Base-by-base conservation (phyloP, 2,888 invertebrate species). In the Morinoia aosen region DNA sequence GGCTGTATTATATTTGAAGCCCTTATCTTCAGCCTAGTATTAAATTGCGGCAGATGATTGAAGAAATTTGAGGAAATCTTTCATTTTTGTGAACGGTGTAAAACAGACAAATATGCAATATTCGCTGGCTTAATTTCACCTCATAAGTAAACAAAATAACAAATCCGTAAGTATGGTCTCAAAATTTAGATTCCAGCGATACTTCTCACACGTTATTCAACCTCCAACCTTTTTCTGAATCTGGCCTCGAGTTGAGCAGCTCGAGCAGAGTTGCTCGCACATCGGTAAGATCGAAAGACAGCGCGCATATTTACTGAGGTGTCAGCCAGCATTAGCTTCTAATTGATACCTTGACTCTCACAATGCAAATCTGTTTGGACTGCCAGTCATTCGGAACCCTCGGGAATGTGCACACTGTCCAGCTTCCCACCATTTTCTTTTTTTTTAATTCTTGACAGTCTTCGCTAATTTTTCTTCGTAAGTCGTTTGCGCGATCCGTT, bases 351-450 rank as follows among this genome's bases (percentile, higher is more conserved):
- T 93, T 93, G 93, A 57, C 93, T 93, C 93, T 56, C 58, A 93
- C 57, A 93, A 93, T 93, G 57, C 93, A 93, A 93, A 93, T 93
- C 93, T 93, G 93, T 93, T 93, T 93, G 93, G 93, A 93, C 93
- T 93, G 93, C 93, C 93, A 93, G 57, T 93, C 93, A 93, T 93
- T 93, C 93, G 93, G 93, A 93, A 93, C 93, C 48, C 93, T n/a
- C 93, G 57, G 57, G 93, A 93, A 93, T 93, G 57, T 57, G 56
- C 93, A 93, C 93, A 57, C 93, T 90, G 90, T 40, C 48, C 90
- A 90, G 90, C 90, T 48, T 40, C 40, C 90, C 90, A 90, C 40
- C 90, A 90, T 40, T 40, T 11, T 16, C 12, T 39, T 64, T 90
- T 39, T 90, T 90, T 40, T 90, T 76, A 61, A 61, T 76, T 76